Conservation (phyloP, 1,140 invertebrate species). For the Eriocheir sinensis region DNA sequence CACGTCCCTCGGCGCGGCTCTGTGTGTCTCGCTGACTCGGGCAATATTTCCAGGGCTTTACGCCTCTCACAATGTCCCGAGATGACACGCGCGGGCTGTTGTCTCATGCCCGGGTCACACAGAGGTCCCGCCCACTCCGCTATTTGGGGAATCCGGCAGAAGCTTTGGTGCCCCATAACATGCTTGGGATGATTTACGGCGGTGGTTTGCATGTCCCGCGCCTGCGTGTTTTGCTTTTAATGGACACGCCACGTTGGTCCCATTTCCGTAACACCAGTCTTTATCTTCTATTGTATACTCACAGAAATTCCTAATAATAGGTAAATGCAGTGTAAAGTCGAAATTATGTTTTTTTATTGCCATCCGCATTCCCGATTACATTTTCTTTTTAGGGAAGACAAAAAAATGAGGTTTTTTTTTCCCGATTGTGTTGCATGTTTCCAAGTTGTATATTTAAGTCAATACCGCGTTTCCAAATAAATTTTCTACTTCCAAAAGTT, state of each 20-base stretch:
- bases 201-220: neutral
- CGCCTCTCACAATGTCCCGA: neutral
- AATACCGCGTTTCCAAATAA: neutral
- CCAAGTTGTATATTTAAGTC: neutral
- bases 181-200: neutral
- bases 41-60: neutral
- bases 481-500: slow-evolving; percentile 4
- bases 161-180: neutral
- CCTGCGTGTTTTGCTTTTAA: neutral
- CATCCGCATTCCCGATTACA: neutral
- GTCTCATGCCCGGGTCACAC: neutral
- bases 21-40: neutral
- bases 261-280: neutral
- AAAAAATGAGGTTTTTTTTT: neutral
- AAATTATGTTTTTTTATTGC: neutral
- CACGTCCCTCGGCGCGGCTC: neutral
- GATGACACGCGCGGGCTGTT: slow-evolving; percentile 10
- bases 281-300: neutral
- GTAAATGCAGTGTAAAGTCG: neutral
- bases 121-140: neutral
- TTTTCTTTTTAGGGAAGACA: neutral
- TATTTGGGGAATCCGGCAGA: slow-evolving; percentile 4
- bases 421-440: neutral
- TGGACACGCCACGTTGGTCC: neutral
- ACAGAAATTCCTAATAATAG: neutral